Percentiles rank a stretch among this genome's conserved stretches.
Evolutionary conservation across 2,113 vertebrate species (phyloP).

Genomic region (Heterocephalus glaber): DNA sequence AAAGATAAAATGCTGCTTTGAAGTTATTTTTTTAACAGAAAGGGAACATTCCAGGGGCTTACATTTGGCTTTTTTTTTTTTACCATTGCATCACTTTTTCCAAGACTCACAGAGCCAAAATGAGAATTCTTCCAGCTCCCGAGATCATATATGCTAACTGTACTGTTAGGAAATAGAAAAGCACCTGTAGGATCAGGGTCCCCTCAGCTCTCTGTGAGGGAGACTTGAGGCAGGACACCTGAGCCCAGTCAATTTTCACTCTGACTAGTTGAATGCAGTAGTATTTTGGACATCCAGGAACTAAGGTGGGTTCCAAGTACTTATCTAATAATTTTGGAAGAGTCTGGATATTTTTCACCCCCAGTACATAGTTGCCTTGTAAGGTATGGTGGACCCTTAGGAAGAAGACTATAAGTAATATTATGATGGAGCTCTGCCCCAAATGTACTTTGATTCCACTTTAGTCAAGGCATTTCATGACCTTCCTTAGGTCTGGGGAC

Average conservation of each 20-base stretch:
- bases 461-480: not conserved
- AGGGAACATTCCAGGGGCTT: not conserved
- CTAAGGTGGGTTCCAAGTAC: not conserved
- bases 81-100: not conserved
- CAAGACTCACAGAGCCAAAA: constrained; percentile 10
- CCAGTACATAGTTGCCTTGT: not conserved
- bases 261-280: not conserved
- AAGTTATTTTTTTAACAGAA: not conserved
- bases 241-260: not conserved
- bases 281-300: not conserved
- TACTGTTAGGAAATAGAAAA: not conserved
- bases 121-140: not conserved
- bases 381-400: not conserved
- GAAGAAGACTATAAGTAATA: not conserved
- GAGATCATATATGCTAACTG: not conserved
- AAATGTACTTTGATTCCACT: not conserved
- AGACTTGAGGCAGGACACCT: not conserved
- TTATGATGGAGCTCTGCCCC: not conserved
- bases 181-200: not conserved
- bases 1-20: constrained; percentile 9
- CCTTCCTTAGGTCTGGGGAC: not conserved
- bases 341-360: not conserved
- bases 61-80: not conserved
- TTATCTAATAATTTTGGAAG: not conserved
- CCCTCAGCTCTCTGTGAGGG: not conserved